phyloP scores from a whole-genome alignment of 2,888 invertebrate species.

The Rutpela maculata region DNA sequence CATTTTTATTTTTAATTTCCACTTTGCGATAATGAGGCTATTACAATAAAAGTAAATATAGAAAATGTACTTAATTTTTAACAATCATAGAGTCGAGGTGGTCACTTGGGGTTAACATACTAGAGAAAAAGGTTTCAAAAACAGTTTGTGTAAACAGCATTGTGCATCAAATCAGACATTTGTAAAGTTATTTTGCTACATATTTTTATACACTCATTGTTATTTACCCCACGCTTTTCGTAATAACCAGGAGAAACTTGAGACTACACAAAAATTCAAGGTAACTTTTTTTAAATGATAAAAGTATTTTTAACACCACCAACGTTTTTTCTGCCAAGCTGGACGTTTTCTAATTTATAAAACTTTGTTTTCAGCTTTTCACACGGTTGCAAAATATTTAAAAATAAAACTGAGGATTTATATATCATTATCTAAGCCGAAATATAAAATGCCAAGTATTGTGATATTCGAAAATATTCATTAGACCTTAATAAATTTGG shows the following conservation, averaged over 20 bases:
- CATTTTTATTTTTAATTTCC: too few species aligned
- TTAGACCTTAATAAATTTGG: slow-evolving; percentile 4
- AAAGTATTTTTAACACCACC: slow-evolving; percentile 41
- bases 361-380: slow-evolving; percentile 32
- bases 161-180: too few species aligned
- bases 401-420: slow-evolving; percentile 33
- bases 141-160: too few species aligned
- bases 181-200: too few species aligned
- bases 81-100: too few species aligned
- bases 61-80: too few species aligned
- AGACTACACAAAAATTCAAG: slow-evolving; percentile 21
- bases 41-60: too few species aligned
- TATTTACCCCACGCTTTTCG: neutral
- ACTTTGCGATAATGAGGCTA: too few species aligned
- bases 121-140: too few species aligned
- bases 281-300: slow-evolving; percentile 34
- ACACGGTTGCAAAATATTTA: slow-evolving; percentile 32
- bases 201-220: neutral
- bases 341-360: slow-evolving; percentile 44
- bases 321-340: slow-evolving; percentile 33
- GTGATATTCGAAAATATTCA: slow-evolving; percentile 14
- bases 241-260: slow-evolving; percentile 13
- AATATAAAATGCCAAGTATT: slow-evolving; percentile 30
- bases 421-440: slow-evolving; percentile 16
- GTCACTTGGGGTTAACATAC: too few species aligned